phyloP scores from a whole-genome alignment of 1,140 invertebrate genomes.

The Chironomus striatipennis region DNA sequence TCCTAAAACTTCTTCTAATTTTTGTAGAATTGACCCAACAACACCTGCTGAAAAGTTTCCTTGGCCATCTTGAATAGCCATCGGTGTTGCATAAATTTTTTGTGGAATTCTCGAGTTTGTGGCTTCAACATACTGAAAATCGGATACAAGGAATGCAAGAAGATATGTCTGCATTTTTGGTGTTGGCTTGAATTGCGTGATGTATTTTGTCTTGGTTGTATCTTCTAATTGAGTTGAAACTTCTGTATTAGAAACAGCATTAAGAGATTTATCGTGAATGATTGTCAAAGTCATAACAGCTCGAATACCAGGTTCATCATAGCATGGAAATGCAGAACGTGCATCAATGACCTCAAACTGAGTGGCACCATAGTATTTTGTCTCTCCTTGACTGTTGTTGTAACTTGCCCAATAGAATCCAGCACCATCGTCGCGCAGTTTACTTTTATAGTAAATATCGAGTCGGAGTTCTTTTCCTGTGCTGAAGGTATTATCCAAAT shows the following conservation, averaged over 20 bases:
- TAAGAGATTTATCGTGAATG: neutral
- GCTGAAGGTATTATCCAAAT: neutral
- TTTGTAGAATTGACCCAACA: slow-evolving; percentile 33
- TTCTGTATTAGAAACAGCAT: neutral
- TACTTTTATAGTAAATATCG: neutral
- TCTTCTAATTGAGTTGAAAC: neutral
- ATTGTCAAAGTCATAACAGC: neutral
- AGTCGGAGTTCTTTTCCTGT: neutral
- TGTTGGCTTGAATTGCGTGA: slow-evolving; percentile 32
- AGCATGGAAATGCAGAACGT: slow-evolving; percentile 40
- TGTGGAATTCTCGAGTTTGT: neutral
- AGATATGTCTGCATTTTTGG: slow-evolving; percentile 64
- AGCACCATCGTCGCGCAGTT: neutral
- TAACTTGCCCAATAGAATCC: neutral
- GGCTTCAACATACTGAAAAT: slow-evolving; percentile 42
- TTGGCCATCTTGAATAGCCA: slow-evolving; percentile 33
- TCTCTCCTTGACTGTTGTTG: neutral
- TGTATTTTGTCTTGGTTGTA: neutral
- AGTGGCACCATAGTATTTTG: neutral
- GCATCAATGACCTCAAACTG: neutral
- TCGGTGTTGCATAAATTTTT: slow-evolving; percentile 28
- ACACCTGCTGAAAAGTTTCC: slow-evolving; percentile 35
- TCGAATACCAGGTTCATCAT: slow-evolving; percentile 79
- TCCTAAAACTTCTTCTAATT: slow-evolving; percentile 32
- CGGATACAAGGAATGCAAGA: slow-evolving; percentile 57